A percentile compares a stretch with the other conserved stretches of the same genome.
These are phyloP conservation scores for Protosalanx chinensis DNA, from an alignment of 2,797 vertebrate species.

Conservation along the genomic window DNA sequence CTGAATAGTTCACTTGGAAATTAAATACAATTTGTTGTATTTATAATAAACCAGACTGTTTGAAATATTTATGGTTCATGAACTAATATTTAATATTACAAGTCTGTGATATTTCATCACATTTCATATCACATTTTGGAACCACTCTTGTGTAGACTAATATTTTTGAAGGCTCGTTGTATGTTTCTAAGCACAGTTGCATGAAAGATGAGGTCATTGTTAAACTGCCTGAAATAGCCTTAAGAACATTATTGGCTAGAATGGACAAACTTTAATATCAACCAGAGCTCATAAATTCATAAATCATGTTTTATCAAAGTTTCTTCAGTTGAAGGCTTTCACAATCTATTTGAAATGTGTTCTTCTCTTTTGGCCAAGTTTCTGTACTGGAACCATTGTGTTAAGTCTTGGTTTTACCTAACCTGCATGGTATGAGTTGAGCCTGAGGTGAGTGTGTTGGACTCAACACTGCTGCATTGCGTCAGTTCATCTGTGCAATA, in stretches of 20 bases:
- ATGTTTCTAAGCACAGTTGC: slow-evolving; percentile 11
- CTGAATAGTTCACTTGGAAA: background rate
- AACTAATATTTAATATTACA: slow-evolving; percentile 2
- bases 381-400: slow-evolving; percentile 2
- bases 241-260: slow-evolving; percentile 1
- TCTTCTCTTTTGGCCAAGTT: slow-evolving; percentile 1
- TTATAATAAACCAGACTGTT: background rate
- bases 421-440: slow-evolving; percentile 13
- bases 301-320: slow-evolving; percentile 4
- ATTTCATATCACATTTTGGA: slow-evolving; percentile 15
- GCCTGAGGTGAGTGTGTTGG: slow-evolving; percentile 2
- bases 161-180: background rate
- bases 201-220: slow-evolving; percentile 26
- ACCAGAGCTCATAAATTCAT: background rate
- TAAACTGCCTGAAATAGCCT: slow-evolving; percentile 21
- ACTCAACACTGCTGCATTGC: slow-evolving; percentile 9
- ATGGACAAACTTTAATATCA: slow-evolving; percentile 2
- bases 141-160: background rate
- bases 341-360: slow-evolving; percentile 10
- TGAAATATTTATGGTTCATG: background rate
- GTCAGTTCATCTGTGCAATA: slow-evolving; percentile 14
- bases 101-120: slow-evolving; percentile 13
- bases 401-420: slow-evolving; percentile 13
- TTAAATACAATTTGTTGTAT: background rate
- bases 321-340: background rate